Conservation (phyloP, 2,888 invertebrate species). For the Hydriomena furcata region DNA sequence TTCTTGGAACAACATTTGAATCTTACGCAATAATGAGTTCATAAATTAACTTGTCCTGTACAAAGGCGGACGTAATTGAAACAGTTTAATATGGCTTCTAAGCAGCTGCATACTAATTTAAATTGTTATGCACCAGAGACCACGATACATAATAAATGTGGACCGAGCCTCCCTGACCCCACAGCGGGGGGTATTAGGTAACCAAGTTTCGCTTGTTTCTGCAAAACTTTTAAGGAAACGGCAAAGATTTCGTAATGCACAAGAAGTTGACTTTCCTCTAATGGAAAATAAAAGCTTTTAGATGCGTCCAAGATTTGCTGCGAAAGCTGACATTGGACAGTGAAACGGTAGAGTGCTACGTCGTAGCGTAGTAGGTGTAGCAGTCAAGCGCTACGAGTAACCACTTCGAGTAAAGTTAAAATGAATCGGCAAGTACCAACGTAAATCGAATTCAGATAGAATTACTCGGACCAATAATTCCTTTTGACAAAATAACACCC, state of each 20-base stretch:
- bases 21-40: constrained; percentile 6
- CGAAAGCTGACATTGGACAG: constrained; percentile 12
- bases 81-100: constrained; percentile 12
- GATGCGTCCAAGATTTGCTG: constrained; percentile 10
- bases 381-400: constrained; percentile 11
- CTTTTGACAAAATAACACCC: background rate
- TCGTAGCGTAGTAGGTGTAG: too few species aligned
- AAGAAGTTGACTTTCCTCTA: background rate
- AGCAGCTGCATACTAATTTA: constrained; percentile 21
- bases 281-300: constrained; percentile 12
- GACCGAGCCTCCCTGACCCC: constrained; percentile 6
- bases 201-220: constrained; percentile 2
- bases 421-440: background rate
- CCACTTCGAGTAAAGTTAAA: background rate
- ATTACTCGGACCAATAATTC: too few species aligned
- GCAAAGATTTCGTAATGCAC: background rate
- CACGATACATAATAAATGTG: constrained; percentile 21
- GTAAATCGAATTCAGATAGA: too few species aligned
- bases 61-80: constrained; percentile 15
- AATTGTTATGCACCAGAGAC: constrained; percentile 14
- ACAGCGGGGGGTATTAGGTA: background rate
- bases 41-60: constrained; percentile 11
- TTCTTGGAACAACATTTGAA: background rate
- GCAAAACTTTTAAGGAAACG: background rate
- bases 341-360: constrained; percentile 10